Conservation (phyloP, 2,113 vertebrate species). For the Ceyx melanurus region DNA sequence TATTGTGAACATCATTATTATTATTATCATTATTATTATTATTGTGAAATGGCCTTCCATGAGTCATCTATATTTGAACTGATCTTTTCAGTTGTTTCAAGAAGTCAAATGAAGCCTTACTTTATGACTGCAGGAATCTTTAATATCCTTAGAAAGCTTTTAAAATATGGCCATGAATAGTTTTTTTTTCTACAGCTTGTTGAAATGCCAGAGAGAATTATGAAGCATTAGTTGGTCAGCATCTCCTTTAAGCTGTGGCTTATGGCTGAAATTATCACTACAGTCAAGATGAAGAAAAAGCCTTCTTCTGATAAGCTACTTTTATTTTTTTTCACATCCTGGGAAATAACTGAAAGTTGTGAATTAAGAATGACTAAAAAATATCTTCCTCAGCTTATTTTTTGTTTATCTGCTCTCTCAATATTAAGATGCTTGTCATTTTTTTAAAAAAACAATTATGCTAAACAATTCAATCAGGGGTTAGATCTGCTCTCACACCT, state of each 20-base stretch:
- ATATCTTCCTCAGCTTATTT: neutral
- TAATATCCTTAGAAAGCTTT: slow-evolving; percentile 18
- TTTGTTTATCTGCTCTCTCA: neutral
- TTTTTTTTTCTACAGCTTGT: slow-evolving; percentile 5
- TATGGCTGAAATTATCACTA: slow-evolving; percentile 55
- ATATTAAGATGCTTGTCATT: neutral
- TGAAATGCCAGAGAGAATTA: slow-evolving; percentile 57
- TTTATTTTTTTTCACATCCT: slow-evolving; percentile 26
- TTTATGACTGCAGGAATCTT: slow-evolving; percentile 45
- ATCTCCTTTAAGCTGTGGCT: neutral
- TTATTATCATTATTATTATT: too few relatives aligned
- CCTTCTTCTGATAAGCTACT: neutral
- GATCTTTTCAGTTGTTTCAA: slow-evolving; percentile 40
- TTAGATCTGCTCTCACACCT: neutral
- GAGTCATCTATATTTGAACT: slow-evolving; percentile 44
- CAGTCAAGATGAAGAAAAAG: neutral
- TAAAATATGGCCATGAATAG: slow-evolving; percentile 1
- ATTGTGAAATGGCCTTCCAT: slow-evolving; percentile 31
- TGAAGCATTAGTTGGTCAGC: slow-evolving; percentile 43
- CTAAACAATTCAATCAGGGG: neutral
- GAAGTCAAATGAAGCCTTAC: slow-evolving; percentile 31
- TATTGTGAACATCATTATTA: too few relatives aligned
- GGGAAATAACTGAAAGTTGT: neutral
- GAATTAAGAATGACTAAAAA: neutral
- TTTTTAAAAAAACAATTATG: neutral